phyloP scores from a whole-genome alignment of 2,113 vertebrate genomes.

The Ondatra zibethicus region DNA sequence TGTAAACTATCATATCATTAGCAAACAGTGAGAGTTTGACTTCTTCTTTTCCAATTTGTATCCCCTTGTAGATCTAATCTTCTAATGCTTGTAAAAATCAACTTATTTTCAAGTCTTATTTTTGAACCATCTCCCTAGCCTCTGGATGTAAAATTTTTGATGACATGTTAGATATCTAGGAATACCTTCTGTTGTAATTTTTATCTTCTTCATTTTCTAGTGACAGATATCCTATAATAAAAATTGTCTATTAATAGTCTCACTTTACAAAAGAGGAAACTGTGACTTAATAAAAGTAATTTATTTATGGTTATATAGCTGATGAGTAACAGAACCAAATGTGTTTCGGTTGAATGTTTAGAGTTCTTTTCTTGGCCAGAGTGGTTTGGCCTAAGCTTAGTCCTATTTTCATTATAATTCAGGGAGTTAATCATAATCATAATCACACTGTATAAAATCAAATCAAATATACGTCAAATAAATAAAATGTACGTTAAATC shows the following conservation, averaged over 20 bases:
- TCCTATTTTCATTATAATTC: neutral
- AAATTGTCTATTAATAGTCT: neutral
- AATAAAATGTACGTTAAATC: too few species aligned
- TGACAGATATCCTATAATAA: neutral
- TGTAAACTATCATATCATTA: too few species aligned
- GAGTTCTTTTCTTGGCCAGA: neutral
- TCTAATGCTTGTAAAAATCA: constrained; percentile 37
- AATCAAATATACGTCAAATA: too few species aligned
- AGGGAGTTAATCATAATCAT: neutral
- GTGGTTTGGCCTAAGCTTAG: neutral
- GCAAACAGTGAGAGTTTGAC: too few species aligned
- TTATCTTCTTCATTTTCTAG: neutral
- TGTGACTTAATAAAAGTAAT: neutral
- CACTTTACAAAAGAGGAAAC: neutral
- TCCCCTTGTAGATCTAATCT: neutral
- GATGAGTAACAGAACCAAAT: neutral
- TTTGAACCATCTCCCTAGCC: neutral
- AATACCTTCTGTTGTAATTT: neutral
- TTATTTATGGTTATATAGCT: neutral
- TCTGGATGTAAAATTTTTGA: neutral
- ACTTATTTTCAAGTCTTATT: constrained; percentile 24
- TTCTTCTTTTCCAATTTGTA: too few species aligned
- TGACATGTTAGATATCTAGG: neutral
- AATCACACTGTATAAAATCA: neutral
- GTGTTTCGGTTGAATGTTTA: neutral